These are phyloP conservation scores for Glossosoma conforme DNA, from an alignment of 1,140 invertebrate species.

Conservation along the genomic window DNA sequence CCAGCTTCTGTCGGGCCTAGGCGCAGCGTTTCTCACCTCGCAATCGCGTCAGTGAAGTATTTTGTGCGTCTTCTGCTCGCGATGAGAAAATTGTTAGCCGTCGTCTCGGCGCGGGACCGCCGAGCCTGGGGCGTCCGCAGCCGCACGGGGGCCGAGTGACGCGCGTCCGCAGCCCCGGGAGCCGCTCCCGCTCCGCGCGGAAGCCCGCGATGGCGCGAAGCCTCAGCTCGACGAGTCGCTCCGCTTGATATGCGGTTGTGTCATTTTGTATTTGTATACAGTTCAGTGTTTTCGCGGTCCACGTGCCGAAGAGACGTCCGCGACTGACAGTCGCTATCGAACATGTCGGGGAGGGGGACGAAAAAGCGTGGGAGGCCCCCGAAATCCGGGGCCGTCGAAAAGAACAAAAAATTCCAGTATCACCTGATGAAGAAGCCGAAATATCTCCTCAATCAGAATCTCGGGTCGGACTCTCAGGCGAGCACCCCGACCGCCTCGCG, in stretches of 20 bases:
- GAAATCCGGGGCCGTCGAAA: slow-evolving; percentile 78
- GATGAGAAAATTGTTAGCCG: slow-evolving; percentile 21
- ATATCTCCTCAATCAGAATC: slow-evolving; percentile 70
- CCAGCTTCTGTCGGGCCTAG: slow-evolving; percentile 40
- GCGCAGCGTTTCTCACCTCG: slow-evolving; percentile 32
- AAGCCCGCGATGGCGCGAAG: slow-evolving; percentile 16
- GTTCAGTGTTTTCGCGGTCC: slow-evolving; percentile 50
- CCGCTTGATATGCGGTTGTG: slow-evolving; percentile 48
- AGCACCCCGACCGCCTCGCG: slow-evolving; percentile 74
- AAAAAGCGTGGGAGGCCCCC: slow-evolving; percentile 85
- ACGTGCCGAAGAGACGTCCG: slow-evolving; percentile 48
- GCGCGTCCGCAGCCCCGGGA: background rate
- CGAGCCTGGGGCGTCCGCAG: background rate
- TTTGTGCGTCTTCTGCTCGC: slow-evolving; percentile 49
- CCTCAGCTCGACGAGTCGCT: slow-evolving; percentile 29
- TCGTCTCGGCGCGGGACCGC: background rate
- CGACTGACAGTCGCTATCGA: slow-evolving; percentile 50
- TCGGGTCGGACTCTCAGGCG: slow-evolving; percentile 62
- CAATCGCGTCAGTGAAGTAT: slow-evolving; percentile 56
- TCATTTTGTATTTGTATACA: slow-evolving; percentile 53
- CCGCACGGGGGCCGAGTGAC: background rate
- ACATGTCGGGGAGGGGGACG: slow-evolving; percentile 77
- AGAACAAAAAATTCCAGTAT: slow-evolving; percentile 78
- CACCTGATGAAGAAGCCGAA: slow-evolving; percentile 88
- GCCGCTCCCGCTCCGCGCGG: no score